Evolutionary conservation across 53 echinoderm and acorn worm genomes (phyloP).

Genomic region (Paracentrotus lividus): DNA sequence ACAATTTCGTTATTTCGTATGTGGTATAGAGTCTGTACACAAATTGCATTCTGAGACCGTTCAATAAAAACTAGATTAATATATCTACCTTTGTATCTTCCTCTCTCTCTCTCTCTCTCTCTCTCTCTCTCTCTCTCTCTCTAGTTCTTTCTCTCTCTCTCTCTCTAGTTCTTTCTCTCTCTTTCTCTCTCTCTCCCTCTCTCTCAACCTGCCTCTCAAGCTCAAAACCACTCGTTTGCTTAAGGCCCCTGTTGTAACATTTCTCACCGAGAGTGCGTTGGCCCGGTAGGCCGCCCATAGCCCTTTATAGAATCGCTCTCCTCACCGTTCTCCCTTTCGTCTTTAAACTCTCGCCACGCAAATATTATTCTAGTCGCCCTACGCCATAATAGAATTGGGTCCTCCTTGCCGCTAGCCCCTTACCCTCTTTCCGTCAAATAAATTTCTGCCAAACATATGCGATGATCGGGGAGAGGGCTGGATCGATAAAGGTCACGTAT

Average conservation of each 20-base stretch:
- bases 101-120: background rate
- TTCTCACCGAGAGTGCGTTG: conserved; percentile 60
- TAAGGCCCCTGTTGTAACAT: conserved; percentile 57
- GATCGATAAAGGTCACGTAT: conserved; percentile 36
- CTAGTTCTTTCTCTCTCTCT: background rate
- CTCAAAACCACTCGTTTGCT: background rate
- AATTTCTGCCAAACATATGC: conserved; percentile 64
- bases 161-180: background rate
- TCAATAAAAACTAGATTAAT: background rate
- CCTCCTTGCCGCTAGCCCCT: conserved; percentile 24
- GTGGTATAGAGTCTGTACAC: too few relatives aligned
- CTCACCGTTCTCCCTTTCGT: conserved; percentile 5
- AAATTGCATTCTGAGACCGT: background rate
- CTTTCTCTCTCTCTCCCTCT: background rate
- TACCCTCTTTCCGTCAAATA: conserved; percentile 71
- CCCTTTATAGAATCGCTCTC: conserved; percentile 55
- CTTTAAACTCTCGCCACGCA: conserved; percentile 55
- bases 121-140: background rate
- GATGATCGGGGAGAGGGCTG: conserved; percentile 53
- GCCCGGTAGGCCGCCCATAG: conserved; percentile 52
- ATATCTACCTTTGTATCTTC: background rate
- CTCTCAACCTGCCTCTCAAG: background rate
- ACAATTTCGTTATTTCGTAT: too few relatives aligned
- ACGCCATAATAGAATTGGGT: conserved; percentile 64
- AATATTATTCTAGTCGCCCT: conserved; percentile 71